These are phyloP conservation scores for Phyto melanocephala DNA, from an alignment of 2,888 invertebrate genomes.

Conservation along the genomic window DNA sequence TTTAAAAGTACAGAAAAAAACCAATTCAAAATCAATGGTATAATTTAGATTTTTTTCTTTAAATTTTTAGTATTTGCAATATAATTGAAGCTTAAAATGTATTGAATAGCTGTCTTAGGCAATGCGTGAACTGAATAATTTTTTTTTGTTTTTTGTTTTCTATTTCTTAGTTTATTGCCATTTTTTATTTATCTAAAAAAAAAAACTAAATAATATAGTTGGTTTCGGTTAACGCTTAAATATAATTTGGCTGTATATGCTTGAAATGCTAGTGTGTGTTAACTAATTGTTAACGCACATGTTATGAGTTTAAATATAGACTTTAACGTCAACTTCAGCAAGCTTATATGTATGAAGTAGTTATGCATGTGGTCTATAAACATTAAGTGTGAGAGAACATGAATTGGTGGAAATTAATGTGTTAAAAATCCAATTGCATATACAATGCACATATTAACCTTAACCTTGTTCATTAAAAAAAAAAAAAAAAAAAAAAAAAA, in stretches of 20 bases:
- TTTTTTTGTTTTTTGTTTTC: neutral
- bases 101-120: constrained; percentile 59
- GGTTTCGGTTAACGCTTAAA: neutral
- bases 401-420: constrained; percentile 5
- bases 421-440: neutral
- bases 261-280: constrained; percentile 26
- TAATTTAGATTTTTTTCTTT: constrained; percentile 38
- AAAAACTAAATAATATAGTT: constrained; percentile 7
- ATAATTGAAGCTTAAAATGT: neutral
- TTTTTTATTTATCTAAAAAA: constrained; percentile 9
- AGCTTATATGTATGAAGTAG: neutral
- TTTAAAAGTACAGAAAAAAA: constrained; percentile 12
- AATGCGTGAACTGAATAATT: constrained; percentile 64
- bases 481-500: neutral
- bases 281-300: constrained; percentile 58
- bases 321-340: constrained; percentile 9
- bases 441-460: constrained; percentile 46
- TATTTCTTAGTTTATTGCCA: neutral
- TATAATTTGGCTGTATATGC: neutral
- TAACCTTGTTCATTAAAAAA: constrained; percentile 51
- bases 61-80: constrained; percentile 22
- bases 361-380: neutral
- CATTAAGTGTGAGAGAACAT: neutral
- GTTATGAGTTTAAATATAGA: constrained; percentile 42
- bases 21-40: neutral